A percentile compares a stretch with the other conserved stretches of the same genome.
Conservation (phyloP, 1,140 invertebrate genomes). For the Galleria mellonella region DNA sequence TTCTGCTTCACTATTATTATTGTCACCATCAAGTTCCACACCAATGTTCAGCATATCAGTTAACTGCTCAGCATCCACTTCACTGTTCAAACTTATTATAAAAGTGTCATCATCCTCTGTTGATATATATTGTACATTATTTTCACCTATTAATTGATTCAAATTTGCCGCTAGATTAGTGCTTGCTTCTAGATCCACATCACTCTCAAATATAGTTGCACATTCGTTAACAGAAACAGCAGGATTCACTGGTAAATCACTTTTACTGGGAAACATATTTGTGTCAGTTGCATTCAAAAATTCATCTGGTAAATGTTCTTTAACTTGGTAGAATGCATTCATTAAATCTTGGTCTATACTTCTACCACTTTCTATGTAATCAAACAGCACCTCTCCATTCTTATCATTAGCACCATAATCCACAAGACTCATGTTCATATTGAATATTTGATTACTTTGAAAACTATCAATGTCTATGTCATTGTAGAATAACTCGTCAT, state of each 20-base stretch:
- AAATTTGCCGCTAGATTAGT: slow-evolving; percentile 62
- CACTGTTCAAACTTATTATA: slow-evolving; percentile 65
- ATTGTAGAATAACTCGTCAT: slow-evolving; percentile 59
- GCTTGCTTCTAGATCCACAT: slow-evolving; percentile 62
- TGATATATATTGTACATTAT: slow-evolving; percentile 63
- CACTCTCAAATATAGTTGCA: slow-evolving; percentile 63
- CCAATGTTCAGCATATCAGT: slow-evolving; percentile 65
- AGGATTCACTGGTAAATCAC: slow-evolving; percentile 15
- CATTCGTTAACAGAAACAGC: slow-evolving; percentile 47
- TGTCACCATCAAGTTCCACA: slow-evolving; percentile 20
- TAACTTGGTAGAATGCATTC: slow-evolving; percentile 43
- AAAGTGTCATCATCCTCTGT: slow-evolving; percentile 69
- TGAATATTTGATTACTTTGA: slow-evolving; percentile 51
- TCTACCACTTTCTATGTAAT: slow-evolving; percentile 37
- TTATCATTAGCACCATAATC: slow-evolving; percentile 37
- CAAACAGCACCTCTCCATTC: slow-evolving; percentile 47
- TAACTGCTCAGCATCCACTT: slow-evolving; percentile 59
- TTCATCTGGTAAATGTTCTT: slow-evolving; percentile 50
- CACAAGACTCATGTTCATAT: slow-evolving; percentile 40
- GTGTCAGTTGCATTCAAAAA: slow-evolving; percentile 38
- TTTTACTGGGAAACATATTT: slow-evolving; percentile 16
- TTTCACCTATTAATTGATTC: slow-evolving; percentile 64
- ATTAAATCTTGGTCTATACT: slow-evolving; percentile 58
- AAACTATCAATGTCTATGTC: slow-evolving; percentile 59
- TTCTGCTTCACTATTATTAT: slow-evolving; percentile 11